These are phyloP conservation scores for Eustalomyia histrio DNA, from an alignment of 2,888 invertebrate species.

Conservation along the genomic window DNA sequence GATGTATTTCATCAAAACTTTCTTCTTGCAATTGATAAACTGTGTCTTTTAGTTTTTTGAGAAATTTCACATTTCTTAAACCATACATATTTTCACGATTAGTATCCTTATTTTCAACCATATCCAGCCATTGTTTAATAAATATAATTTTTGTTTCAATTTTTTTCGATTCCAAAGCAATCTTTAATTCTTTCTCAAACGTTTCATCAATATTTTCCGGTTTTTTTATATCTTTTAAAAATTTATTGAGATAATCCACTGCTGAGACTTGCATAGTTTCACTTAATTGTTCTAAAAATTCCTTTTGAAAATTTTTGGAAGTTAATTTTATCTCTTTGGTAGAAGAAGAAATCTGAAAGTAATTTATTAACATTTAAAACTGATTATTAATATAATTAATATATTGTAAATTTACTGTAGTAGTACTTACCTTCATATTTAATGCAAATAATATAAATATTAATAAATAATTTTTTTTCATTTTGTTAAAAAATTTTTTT, in stretches of 20 bases:
- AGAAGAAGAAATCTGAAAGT: constrained; percentile 9
- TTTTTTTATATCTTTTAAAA: constrained; percentile 66
- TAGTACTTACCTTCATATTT: constrained; percentile 27
- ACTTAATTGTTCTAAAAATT: constrained; percentile 53
- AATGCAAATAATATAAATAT: neutral
- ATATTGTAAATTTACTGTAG: too few species aligned
- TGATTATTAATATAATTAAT: too few species aligned
- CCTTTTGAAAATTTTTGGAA: constrained; percentile 59
- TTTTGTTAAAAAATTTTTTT: too few species aligned
- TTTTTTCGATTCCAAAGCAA: constrained; percentile 57
- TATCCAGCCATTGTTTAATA: constrained; percentile 73
- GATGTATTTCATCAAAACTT: constrained; percentile 71
- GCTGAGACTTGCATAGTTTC: constrained; percentile 53
- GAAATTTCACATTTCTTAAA: constrained; percentile 71
- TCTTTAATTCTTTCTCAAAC: constrained; percentile 63
- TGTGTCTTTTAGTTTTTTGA: constrained; percentile 68
- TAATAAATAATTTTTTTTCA: neutral
- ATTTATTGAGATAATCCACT: constrained; percentile 67
- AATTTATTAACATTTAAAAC: neutral
- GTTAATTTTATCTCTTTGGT: constrained; percentile 32
- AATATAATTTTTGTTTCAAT: constrained; percentile 71
- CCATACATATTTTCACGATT: constrained; percentile 60
- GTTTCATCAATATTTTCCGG: constrained; percentile 56
- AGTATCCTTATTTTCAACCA: constrained; percentile 41
- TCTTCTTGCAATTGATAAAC: constrained; percentile 69